phyloP scores from a whole-genome alignment of 2,797 vertebrate genomes.

The Sarcoramphus papa region DNA sequence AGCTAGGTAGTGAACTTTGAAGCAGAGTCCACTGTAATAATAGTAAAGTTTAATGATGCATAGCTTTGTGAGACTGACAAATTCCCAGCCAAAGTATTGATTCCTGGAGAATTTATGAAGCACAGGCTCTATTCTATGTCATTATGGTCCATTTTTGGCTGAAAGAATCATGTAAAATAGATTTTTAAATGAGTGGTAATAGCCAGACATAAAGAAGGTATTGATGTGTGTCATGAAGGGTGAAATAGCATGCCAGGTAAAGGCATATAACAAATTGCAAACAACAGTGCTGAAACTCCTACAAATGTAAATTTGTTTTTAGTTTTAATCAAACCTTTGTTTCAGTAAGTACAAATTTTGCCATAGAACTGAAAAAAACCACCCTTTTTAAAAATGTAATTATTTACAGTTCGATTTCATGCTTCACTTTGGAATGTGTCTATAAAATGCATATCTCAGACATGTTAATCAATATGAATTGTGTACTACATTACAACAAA shows the following conservation, averaged over 20 bases:
- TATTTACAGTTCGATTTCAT: slow-evolving; percentile 72
- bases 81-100: slow-evolving; percentile 85
- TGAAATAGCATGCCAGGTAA: slow-evolving; percentile 80
- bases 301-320: slow-evolving; percentile 73
- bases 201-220: slow-evolving; percentile 81
- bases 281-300: slow-evolving; percentile 60
- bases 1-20: slow-evolving; percentile 77
- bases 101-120: slow-evolving; percentile 81
- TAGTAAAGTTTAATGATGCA: slow-evolving; percentile 84
- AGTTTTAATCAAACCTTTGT: slow-evolving; percentile 70
- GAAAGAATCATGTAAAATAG: slow-evolving; percentile 85
- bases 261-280: slow-evolving; percentile 77
- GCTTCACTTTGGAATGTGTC: slow-evolving; percentile 66
- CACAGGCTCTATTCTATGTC: slow-evolving; percentile 76
- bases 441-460: slow-evolving; percentile 70
- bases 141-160: slow-evolving; percentile 80
- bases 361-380: neutral
- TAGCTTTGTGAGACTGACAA: slow-evolving; percentile 81
- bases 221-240: slow-evolving; percentile 82
- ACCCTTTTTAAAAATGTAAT: slow-evolving; percentile 51
- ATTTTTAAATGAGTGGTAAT: slow-evolving; percentile 86
- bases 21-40: slow-evolving; percentile 78
- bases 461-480: slow-evolving; percentile 74
- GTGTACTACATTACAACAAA: slow-evolving; percentile 71
- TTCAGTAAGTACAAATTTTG: slow-evolving; percentile 48